Base-by-base conservation (phyloP, 2,113 vertebrate genomes). In the Vireo altiloquus region DNA sequence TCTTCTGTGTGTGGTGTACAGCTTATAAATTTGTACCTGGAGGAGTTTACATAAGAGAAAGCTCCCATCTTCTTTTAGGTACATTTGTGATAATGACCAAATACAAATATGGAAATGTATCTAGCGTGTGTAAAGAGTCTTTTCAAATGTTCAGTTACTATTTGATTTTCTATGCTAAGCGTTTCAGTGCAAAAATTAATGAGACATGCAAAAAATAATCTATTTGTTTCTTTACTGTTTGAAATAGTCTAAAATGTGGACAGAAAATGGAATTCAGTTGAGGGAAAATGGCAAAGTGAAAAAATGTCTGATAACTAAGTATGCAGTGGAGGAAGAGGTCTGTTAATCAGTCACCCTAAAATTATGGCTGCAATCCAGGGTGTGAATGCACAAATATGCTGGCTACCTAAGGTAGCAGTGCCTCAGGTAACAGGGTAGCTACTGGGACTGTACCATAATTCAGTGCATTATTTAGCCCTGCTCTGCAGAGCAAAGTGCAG, bases 1-100 rank as follows among this genome's bases (percentile, higher is more conserved):
- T 98, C 94, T 98, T 98, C 91, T 98, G 97, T 84, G 98, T 97
- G 0, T 98, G 98, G 97, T 98, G 97, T 86, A 98, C 98, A 52
- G 98, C 97, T 91, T 98, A 98, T 69, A 98, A 98, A 82, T 98
- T 98, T 94, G 98, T 98, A 42, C 98, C 98, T 13, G 98, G 98
- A 96, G 98, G 98, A 83, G 76, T 96, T 94, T 98, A 98, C 0
- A 28, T 93, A 49, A 95, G 98, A 98, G 98, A 98, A 96, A 97
- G 97, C 63, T 98, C 97, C 16, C 97, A 98, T 85, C 93, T 98
- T 78, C 97, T 98, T 96, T 92, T 98, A 95, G 98, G 98, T 98
- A 96, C 9, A 0, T 82, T 70, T 82, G 24, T 79, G 76, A 46
- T 42, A 57, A 10, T 54, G 17, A 56, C 52, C 40, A 75, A 88